Evolutionary conservation across 2,113 vertebrate genomes (phyloP).

Genomic region (Corythornis cristatus): DNA sequence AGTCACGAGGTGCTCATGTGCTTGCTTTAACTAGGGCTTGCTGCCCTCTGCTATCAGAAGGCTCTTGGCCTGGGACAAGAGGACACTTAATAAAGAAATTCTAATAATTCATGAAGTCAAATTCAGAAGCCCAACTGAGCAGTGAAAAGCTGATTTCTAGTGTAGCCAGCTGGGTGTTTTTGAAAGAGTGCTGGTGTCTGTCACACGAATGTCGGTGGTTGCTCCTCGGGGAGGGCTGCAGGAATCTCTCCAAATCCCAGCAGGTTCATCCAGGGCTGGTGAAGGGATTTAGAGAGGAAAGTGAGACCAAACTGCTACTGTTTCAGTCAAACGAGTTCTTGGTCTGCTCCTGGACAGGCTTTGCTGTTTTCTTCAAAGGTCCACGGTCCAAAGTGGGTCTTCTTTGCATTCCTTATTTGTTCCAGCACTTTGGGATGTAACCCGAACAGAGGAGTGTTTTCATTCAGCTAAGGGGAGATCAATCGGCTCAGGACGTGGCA

Average conservation of each 20-base stretch:
- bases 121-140: background rate
- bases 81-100: background rate
- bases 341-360: background rate
- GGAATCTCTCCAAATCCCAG: background rate
- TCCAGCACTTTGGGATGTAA: background rate
- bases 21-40: background rate
- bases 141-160: background rate
- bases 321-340: background rate
- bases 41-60: background rate
- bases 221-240: background rate
- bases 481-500: background rate
- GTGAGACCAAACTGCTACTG: background rate
- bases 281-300: background rate
- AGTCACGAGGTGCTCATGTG: rapidly evolving
- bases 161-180: background rate
- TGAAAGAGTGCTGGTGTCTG: rapidly evolving
- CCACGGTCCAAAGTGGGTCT: rapidly evolving
- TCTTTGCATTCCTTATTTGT: background rate
- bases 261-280: background rate
- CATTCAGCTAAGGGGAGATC: background rate
- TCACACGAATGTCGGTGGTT: rapidly evolving
- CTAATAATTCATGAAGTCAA: background rate
- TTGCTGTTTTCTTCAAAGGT: background rate
- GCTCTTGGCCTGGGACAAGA: background rate
- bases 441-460: background rate